phyloP scores from a whole-genome alignment of 2,888 invertebrate species.

The Geotrupes spiniger region DNA sequence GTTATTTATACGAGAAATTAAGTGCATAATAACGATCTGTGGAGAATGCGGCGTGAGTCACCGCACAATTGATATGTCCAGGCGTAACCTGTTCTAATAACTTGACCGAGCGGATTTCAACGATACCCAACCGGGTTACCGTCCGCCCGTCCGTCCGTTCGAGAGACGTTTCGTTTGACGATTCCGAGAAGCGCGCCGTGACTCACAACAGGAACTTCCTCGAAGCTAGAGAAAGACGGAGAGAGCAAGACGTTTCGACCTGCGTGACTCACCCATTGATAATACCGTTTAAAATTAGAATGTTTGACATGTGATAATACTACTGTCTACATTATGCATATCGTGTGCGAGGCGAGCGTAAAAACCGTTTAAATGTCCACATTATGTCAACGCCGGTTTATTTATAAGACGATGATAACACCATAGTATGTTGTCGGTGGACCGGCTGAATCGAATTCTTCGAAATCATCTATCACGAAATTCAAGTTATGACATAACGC shows the following conservation, averaged over 20 bases:
- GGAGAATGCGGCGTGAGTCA: too few relatives aligned
- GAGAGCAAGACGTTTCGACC: constrained; percentile 6
- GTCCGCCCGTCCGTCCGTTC: not conserved
- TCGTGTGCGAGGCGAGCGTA: constrained; percentile 5
- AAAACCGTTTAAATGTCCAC: not conserved
- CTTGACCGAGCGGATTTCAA: too few relatives aligned
- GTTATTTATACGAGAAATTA: too few relatives aligned
- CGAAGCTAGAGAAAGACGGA: constrained; percentile 2
- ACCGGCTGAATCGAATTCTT: constrained; percentile 5
- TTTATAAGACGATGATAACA: constrained; percentile 14
- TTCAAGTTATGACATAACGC: not conserved
- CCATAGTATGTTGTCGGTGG: constrained; percentile 3
- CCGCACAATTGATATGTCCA: too few relatives aligned
- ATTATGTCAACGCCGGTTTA: constrained; percentile 9
- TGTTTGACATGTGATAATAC: constrained; percentile 16
- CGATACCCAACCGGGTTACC: too few relatives aligned
- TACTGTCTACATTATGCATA: constrained; percentile 13
- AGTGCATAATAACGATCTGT: too few relatives aligned
- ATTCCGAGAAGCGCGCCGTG: constrained; percentile 10
- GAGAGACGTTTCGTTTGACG: not conserved
- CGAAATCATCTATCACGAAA: constrained; percentile 6
- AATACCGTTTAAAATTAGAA: constrained; percentile 19
- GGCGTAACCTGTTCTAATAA: too few relatives aligned
- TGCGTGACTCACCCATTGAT: constrained; percentile 19
- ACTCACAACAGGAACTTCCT: constrained; percentile 18